Evolutionary conservation across 2,888 invertebrate species (phyloP).

Genomic region (Chrysolina americana): DNA sequence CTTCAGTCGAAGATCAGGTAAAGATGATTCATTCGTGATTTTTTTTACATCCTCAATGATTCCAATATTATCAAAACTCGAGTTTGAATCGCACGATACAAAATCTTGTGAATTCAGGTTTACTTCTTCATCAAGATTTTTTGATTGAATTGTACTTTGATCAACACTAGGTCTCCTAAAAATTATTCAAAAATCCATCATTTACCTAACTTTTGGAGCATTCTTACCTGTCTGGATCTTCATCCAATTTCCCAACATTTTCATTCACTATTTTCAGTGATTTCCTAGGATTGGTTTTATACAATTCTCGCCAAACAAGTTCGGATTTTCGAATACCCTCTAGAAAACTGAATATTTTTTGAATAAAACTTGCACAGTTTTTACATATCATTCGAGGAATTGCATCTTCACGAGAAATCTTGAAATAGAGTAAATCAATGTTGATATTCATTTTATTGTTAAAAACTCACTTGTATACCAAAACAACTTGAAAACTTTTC

Average conservation of each 20-base stretch:
- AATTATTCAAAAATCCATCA: not conserved
- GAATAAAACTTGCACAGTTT: constrained; percentile 50
- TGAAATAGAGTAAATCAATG: constrained; percentile 33
- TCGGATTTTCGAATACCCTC: constrained; percentile 48
- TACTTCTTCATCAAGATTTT: not conserved
- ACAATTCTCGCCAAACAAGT: constrained; percentile 38
- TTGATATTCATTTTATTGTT: constrained; percentile 3
- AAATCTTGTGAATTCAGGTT: not conserved
- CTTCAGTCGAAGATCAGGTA: constrained; percentile 1
- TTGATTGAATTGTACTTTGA: not conserved
- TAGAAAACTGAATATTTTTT: constrained; percentile 49
- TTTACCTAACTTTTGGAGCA: not conserved
- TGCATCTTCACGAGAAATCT: constrained; percentile 49
- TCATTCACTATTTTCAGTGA: not conserved
- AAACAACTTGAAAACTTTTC: constrained; percentile 18
- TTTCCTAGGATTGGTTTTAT: constrained; percentile 9
- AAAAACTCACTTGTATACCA: constrained; percentile 19
- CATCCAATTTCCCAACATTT: not conserved
- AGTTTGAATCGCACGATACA: constrained; percentile 1
- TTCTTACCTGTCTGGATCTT: not conserved
- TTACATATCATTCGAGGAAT: constrained; percentile 51
- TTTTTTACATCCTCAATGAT: not conserved
- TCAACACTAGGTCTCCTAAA: not conserved
- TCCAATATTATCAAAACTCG: not conserved
- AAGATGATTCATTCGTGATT: not conserved